Evolutionary conservation across 1,140 invertebrate species (phyloP).

Genomic region (Eulimnadia texana): DNA sequence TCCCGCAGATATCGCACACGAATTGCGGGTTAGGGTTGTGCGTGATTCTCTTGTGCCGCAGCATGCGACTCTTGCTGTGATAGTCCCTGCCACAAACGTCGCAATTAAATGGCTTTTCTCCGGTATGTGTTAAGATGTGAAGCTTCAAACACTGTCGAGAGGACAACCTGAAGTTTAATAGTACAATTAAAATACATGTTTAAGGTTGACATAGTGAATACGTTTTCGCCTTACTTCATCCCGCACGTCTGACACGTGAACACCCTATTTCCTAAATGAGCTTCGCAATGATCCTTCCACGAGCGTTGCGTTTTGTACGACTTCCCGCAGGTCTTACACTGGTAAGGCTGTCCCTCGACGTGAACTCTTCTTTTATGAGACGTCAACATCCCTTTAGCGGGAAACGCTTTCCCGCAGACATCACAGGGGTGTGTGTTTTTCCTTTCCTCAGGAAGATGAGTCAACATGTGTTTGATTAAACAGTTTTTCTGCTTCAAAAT

Average conservation of each 20-base stretch:
- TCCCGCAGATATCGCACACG: background rate
- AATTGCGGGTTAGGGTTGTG: background rate
- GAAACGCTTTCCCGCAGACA: background rate
- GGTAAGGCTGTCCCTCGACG: background rate
- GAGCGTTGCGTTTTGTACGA: background rate
- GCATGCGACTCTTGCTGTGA: background rate
- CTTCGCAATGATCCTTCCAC: background rate
- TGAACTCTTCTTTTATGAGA: background rate
- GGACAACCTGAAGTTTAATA: background rate
- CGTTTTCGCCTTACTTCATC: background rate
- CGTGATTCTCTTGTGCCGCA: background rate
- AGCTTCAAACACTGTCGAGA: constrained; percentile 51
- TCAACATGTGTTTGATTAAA: background rate
- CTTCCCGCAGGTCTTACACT: background rate
- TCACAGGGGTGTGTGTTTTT: background rate
- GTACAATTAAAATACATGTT: too few relatives aligned
- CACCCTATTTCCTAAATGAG: background rate
- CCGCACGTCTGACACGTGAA: background rate
- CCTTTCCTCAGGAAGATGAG: background rate
- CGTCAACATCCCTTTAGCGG: background rate
- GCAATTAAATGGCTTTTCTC: constrained; percentile 95
- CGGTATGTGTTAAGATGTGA: constrained; percentile 83
- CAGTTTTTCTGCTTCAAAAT: background rate
- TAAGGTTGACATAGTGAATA: too few relatives aligned
- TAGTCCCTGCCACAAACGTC: constrained; percentile 95